phyloP scores from a whole-genome alignment of 37 sponge, comb jelly and placozoan species.

The Tethya wilhelma region DNA sequence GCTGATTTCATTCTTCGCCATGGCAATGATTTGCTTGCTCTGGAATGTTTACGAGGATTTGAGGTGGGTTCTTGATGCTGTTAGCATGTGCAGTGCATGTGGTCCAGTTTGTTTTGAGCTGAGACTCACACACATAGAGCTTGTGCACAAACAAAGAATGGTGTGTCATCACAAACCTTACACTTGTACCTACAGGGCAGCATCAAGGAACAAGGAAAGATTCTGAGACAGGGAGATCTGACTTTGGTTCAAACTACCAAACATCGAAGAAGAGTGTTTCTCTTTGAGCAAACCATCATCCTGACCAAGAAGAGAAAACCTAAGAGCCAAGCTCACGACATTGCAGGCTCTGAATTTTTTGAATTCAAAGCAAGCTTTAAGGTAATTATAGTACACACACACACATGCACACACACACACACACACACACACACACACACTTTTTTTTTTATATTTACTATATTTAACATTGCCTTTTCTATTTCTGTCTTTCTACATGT shows the following conservation, averaged over 20 bases:
- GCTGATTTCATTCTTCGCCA: slow-evolving; percentile 82
- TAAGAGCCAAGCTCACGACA: slow-evolving; percentile 22
- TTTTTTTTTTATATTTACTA: too few species aligned
- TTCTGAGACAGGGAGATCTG: slow-evolving; percentile 77
- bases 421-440: neutral
- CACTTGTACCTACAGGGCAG: slow-evolving; percentile 35
- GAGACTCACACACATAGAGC: neutral
- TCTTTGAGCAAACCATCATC: slow-evolving; percentile 78
- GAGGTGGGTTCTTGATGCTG: slow-evolving; percentile 41
- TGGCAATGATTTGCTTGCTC: slow-evolving; percentile 90
- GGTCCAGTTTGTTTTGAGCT: too few species aligned
- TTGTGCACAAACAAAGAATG: neutral
- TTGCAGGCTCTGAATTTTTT: slow-evolving; percentile 40
- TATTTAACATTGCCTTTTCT: too few species aligned
- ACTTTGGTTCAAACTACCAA: slow-evolving; percentile 36
- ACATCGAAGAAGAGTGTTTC: slow-evolving; percentile 71
- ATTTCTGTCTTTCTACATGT: too few species aligned
- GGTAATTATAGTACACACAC: slow-evolving; percentile 22
- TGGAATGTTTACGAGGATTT: slow-evolving; percentile 75
- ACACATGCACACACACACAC: neutral
- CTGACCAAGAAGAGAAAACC: slow-evolving; percentile 62
- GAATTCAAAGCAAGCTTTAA: slow-evolving; percentile 41
- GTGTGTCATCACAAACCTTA: neutral
- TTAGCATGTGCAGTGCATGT: neutral
- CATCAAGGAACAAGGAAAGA: slow-evolving; percentile 51